These are phyloP conservation scores for Lycaon pictus DNA, from an alignment of 2,113 vertebrate genomes.

Conservation along the genomic window DNA sequence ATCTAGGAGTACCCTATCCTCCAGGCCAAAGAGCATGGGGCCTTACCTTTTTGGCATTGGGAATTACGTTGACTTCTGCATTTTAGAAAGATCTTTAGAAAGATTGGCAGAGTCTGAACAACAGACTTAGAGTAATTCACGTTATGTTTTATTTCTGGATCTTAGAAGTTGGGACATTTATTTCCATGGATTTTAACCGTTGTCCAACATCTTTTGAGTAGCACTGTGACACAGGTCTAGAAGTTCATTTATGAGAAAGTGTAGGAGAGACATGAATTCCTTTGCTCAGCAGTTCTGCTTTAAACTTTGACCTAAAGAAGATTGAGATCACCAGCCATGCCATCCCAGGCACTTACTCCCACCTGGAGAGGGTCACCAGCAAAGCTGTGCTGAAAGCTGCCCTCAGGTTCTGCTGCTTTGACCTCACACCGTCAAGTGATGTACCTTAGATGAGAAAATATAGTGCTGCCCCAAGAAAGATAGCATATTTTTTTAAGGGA, in stretches of 20 bases:
- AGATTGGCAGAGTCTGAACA: background rate
- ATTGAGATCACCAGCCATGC: constrained; percentile 28
- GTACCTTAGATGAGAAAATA: background rate
- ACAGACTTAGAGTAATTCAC: constrained; percentile 8
- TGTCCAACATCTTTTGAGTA: constrained; percentile 8
- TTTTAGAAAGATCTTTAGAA: background rate
- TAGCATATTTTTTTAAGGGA: background rate
- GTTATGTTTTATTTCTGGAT: constrained; percentile 43
- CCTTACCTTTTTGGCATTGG: background rate
- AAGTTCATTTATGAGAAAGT: constrained; percentile 45
- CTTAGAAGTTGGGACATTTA: constrained; percentile 6
- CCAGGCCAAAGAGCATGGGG: background rate
- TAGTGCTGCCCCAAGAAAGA: background rate
- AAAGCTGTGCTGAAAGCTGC: background rate
- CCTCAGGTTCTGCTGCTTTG: background rate
- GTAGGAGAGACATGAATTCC: background rate
- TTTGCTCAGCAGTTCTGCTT: constrained; percentile 44
- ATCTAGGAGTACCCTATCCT: background rate
- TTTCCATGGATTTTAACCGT: constrained; percentile 54
- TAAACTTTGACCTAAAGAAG: constrained; percentile 42
- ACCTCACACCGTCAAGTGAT: constrained; percentile 15
- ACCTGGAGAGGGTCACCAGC: background rate
- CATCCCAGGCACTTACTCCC: background rate
- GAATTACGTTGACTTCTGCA: background rate
- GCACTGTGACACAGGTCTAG: background rate